These are phyloP conservation scores for Phortica variegata DNA, from an alignment of 1,140 invertebrate genomes.

Conservation along the genomic window DNA sequence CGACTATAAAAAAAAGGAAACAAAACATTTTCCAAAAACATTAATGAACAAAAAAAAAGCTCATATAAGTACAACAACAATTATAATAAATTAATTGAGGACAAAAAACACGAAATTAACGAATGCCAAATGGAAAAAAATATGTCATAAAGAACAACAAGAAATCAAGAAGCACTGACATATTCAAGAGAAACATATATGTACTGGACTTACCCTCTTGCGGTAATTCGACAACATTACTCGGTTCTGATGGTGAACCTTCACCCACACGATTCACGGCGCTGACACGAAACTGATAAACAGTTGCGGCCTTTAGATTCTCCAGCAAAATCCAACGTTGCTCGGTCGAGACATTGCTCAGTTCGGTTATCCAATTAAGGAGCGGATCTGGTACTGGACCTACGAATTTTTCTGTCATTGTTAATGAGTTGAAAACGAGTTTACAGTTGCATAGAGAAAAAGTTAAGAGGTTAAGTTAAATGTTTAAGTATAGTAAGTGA, in stretches of 20 bases:
- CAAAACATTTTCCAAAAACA: no score
- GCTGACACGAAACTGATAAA: conserved; percentile 94
- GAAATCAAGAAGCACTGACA: no score
- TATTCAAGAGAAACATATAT: background rate
- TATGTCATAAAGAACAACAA: no score
- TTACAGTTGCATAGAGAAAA: background rate
- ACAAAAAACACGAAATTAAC: no score
- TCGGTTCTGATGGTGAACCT: conserved; percentile 84
- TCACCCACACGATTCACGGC: conserved; percentile 95
- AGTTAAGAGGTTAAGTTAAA: no score
- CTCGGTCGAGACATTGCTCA: conserved; percentile 80
- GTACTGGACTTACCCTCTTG: conserved; percentile 79
- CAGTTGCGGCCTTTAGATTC: conserved; percentile 88
- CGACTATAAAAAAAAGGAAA: no score
- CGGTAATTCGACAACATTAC: conserved; percentile 82
- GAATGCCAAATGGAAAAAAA: no score
- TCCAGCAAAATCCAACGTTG: conserved; percentile 78
- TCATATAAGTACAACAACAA: no score
- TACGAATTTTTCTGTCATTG: conserved; percentile 60
- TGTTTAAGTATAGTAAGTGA: no score
- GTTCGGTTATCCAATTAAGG: conserved; percentile 85
- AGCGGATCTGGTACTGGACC: conserved; percentile 78
- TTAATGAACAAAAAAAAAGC: no score
- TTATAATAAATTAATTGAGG: no score
- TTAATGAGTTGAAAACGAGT: conserved; percentile 46